Evolutionary conservation across 1,140 invertebrate species (phyloP), one percentile per base, ranked within the genome.

Genomic region (Gerris buenoi): DNA sequence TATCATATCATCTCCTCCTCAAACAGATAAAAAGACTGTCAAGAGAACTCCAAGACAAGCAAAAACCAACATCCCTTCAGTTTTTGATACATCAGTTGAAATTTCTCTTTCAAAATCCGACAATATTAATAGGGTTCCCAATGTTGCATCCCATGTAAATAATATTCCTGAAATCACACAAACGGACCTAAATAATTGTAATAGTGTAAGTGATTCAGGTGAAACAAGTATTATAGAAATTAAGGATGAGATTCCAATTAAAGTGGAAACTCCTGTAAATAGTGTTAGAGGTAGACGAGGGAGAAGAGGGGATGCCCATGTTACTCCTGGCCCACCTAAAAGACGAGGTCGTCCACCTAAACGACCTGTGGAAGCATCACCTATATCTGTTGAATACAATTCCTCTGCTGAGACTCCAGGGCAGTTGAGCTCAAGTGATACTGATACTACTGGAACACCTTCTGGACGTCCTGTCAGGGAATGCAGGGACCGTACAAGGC

Each of bases 21-120:
- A 68, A 69, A 67, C 67, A 33, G 64, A 62, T 2, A 64, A 64
- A 2, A 70, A 70, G 59, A 27, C 68, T 18, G 63, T 56, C 26
- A 70, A 70, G 63, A 69, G 68, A 33, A 69, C 70, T 15, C 57
- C 68, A 23, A 70, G 68, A 57, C 33, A 68, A 29, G 64, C 69
- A 1, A 70, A 70, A 67, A 27, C 62, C 1, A 59, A 59, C 26
- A 65, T 64, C 58, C 65, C 65, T 65, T 62, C 67, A 28, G 67
- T 26, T 64, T 23, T 25, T 22, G 46, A 68, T 58, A 68, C 29
- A 64, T 15, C 29, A 25, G 2, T n/a, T 33, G 27, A 25, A 58
- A 57, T 33, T 57, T 58, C 46, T 67, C 18, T 15, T 64, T 10
- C 62, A 28, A 33, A 27, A 58, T 3, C 61, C 33, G 56, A 56